Base-by-base conservation (phyloP, 2,888 invertebrate species). In the Eristalinus sepulchralis region DNA sequence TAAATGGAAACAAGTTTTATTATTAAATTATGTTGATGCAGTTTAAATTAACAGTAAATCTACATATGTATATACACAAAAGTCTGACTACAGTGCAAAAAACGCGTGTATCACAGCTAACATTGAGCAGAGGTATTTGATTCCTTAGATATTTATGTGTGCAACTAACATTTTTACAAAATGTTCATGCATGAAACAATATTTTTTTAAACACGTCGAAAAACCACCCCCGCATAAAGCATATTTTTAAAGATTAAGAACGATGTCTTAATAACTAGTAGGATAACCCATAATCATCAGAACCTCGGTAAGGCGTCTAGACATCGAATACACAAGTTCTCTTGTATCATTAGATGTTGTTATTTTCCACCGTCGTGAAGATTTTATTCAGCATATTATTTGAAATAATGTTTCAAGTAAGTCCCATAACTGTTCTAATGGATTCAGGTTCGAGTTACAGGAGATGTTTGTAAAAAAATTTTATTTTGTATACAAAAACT, bases 1-100 rank as follows among this genome's bases (percentile, higher is more conserved):
- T 60, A 10, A 89, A 89, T 60, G 33, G 24, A 55, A 75, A 39
- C 60, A 62, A 63, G 11, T 34, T 31, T 17, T 6, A 17, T 62
- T 17, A 62, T 17, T 55, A 0, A 22, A 1, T n/a, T n/a, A 3
- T 1, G 36, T n/a, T n/a, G n/a, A n/a, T n/a, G n/a, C n/a, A n/a
- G n/a, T n/a, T n/a, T n/a, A n/a, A n/a, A n/a, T n/a, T n/a, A n/a
- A n/a, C n/a, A n/a, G n/a, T n/a, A 39, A 39, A 13, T 39, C 4
- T 13, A 4, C 4, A 39, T n/a, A n/a, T 8, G 13, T 39, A 10
- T 36, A 10, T 53, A 20, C n/a, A n/a, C n/a, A n/a, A n/a, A n/a
- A n/a, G n/a, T n/a, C n/a, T n/a, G n/a, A n/a, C n/a, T n/a, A n/a
- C n/a, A n/a, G n/a, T n/a, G n/a, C n/a, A n/a, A n/a, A n/a, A n/a